Percentiles rank a stretch among this genome's conserved stretches.
Conservation (phyloP, 2,113 vertebrate genomes). For the Ibidorhyncha struthersii region DNA sequence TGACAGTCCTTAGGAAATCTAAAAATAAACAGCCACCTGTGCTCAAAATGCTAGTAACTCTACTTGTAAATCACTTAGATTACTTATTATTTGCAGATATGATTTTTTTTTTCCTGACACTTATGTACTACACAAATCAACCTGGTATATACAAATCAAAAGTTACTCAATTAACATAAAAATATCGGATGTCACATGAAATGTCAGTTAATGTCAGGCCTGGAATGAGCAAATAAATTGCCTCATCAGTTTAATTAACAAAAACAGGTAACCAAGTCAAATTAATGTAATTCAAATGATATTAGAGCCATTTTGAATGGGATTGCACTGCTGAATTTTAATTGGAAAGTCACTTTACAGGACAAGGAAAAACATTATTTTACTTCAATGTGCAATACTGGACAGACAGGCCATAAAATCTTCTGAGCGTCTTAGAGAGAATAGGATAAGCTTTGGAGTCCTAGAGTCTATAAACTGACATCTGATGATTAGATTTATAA, state of each 20-base stretch:
- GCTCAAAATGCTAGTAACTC: slow-evolving; percentile 54
- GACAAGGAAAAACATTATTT: background rate
- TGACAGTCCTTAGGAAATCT: slow-evolving; percentile 38
- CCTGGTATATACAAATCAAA: slow-evolving; percentile 65
- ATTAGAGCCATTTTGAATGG: slow-evolving; percentile 52
- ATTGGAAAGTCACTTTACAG: slow-evolving; percentile 28
- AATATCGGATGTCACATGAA: slow-evolving; percentile 68
- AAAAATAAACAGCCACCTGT: slow-evolving; percentile 65
- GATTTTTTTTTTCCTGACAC: background rate
- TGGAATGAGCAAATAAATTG: slow-evolving; percentile 67
- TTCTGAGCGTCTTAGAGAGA: background rate
- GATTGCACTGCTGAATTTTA: slow-evolving; percentile 37
- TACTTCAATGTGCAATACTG: background rate
- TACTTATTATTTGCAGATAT: slow-evolving; percentile 68
- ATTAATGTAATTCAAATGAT: slow-evolving; percentile 59
- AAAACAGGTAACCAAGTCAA: slow-evolving; percentile 62
- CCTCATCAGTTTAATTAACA: slow-evolving; percentile 70
- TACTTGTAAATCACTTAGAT: slow-evolving; percentile 57
- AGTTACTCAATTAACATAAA: slow-evolving; percentile 74
- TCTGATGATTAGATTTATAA: background rate
- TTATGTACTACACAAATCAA: slow-evolving; percentile 62
- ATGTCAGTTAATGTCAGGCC: slow-evolving; percentile 71
- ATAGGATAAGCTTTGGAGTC: background rate
- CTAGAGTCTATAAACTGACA: background rate
- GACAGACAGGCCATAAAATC: background rate